These are phyloP conservation scores for Plagiodera versicolora DNA, from an alignment of 2,888 invertebrate species.

Conservation along the genomic window DNA sequence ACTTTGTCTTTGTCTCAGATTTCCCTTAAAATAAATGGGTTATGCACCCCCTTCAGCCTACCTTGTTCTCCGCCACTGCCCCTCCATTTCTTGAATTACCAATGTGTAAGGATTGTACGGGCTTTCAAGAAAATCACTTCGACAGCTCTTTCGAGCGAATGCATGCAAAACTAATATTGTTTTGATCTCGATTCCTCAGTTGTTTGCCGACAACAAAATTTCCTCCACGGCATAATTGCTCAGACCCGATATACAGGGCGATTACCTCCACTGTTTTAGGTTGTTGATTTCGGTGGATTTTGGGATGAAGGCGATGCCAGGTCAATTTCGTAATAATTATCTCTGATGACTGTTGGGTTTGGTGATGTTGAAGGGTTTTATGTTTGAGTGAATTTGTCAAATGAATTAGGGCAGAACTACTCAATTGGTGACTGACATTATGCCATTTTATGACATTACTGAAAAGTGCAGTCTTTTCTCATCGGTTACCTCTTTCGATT, in stretches of 20 bases:
- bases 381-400: not conserved
- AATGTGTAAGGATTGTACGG: not conserved
- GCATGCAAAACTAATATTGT: constrained; percentile 17
- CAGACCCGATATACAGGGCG: not conserved
- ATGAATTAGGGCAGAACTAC: too few species aligned
- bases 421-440: too few species aligned
- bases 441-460: too few species aligned
- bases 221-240: not conserved
- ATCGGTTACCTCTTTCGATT: too few species aligned
- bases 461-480: too few species aligned
- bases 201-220: constrained; percentile 1
- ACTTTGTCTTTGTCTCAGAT: too few species aligned
- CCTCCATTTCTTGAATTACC: constrained; percentile 6
- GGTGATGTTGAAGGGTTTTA: not conserved
- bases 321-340: not conserved
- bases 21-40: too few species aligned
- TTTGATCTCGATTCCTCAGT: constrained; percentile 13
- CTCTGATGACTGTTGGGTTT: not conserved
- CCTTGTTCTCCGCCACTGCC: constrained; percentile 5
- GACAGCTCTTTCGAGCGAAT: constrained; percentile 10
- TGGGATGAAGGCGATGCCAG: not conserved
- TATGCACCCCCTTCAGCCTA: not conserved
- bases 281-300: not conserved
- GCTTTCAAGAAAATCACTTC: constrained; percentile 6
- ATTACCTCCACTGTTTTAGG: not conserved